These are phyloP conservation scores for Polypedilum pembai DNA, from an alignment of 1,140 invertebrate genomes.

Conservation along the genomic window DNA sequence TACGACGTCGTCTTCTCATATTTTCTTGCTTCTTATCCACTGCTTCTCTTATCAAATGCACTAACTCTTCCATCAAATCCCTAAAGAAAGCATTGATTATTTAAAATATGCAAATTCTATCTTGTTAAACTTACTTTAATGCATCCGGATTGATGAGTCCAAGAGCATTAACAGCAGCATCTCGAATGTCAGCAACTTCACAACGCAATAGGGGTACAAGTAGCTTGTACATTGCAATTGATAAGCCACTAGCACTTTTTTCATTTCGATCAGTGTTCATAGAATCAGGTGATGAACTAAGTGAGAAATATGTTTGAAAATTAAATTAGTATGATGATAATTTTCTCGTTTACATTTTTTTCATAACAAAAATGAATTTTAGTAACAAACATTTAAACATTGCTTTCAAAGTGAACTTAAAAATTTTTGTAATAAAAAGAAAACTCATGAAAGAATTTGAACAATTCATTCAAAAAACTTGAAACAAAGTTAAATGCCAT, in stretches of 20 bases:
- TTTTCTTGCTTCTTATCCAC: conserved; percentile 98
- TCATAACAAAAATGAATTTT: neutral
- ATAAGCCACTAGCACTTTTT: conserved; percentile 53
- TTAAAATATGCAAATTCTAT: conserved; percentile 30
- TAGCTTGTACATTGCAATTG: conserved; percentile 79
- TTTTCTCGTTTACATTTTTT: neutral
- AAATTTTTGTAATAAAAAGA: neutral
- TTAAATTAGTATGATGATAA: no score
- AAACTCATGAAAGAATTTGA: neutral
- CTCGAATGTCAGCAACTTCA: conserved; percentile 86
- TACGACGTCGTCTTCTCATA: conserved; percentile 74
- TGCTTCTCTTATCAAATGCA: conserved; percentile 84
- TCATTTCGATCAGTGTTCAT: conserved; percentile 70
- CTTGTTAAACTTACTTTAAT: conserved; percentile 64
- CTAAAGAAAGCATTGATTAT: conserved; percentile 47
- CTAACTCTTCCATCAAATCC: conserved; percentile 93
- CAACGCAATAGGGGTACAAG: conserved; percentile 82
- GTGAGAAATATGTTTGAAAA: conserved; percentile 1
- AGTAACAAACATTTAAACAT: conserved; percentile 5
- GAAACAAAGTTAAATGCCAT: neutral
- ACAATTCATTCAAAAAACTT: neutral
- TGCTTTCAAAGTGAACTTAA: neutral
- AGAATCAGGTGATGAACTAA: conserved; percentile 77
- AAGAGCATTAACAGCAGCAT: conserved; percentile 85
- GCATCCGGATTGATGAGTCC: conserved; percentile 89